phyloP scores from a whole-genome alignment of 2,888 invertebrate genomes.

The Eilema caniola region DNA sequence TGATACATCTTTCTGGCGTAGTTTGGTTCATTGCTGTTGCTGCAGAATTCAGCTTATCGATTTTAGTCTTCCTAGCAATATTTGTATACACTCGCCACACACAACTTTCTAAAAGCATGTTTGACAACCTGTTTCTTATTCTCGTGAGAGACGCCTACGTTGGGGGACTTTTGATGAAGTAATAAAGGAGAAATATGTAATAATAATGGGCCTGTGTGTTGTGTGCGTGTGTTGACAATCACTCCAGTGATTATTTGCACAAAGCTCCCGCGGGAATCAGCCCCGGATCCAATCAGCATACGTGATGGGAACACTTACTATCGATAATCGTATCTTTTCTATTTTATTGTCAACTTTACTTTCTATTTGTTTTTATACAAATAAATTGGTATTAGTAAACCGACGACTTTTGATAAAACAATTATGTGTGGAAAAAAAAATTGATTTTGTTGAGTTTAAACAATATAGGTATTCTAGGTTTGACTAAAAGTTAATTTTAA shows the following conservation, averaged over 20 bases:
- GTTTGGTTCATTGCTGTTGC: no score
- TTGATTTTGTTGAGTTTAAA: no score
- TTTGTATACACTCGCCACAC: neutral
- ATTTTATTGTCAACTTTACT: neutral
- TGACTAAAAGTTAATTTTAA: no score
- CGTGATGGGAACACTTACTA: constrained; percentile 35
- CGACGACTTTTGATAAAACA: no score
- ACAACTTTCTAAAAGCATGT: neutral
- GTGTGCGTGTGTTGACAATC: constrained; percentile 82
- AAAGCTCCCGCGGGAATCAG: constrained; percentile 68
- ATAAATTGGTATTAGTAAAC: neutral
- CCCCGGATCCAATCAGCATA: constrained; percentile 61
- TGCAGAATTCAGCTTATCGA: neutral
- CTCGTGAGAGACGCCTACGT: constrained; percentile 2
- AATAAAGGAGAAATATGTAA: constrained; percentile 65
- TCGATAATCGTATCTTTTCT: constrained; percentile 15
- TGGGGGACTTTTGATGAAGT: constrained; percentile 25
- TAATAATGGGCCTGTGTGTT: constrained; percentile 70
- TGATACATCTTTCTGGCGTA: neutral
- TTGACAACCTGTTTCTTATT: constrained; percentile 10
- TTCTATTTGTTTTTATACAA: neutral
- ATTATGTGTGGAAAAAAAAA: no score
- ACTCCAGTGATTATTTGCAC: constrained; percentile 82
- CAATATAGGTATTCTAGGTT: no score
- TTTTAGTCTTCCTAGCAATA: neutral